Percentiles rank a stretch among this genome's conserved stretches.
Conservation (phyloP, 2,888 invertebrate species). For the Himalopsyche japonica region DNA sequence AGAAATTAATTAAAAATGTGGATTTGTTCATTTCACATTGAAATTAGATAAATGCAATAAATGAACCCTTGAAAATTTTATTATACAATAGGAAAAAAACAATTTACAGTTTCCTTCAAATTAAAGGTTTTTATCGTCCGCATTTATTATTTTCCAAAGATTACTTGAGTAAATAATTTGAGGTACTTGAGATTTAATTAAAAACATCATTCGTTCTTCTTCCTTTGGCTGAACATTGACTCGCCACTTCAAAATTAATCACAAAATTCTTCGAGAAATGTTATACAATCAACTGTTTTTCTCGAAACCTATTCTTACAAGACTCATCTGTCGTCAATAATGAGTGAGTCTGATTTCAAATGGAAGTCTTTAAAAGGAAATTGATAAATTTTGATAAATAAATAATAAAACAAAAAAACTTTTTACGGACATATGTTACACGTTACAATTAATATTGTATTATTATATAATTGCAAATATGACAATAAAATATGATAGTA, state of each 20-base stretch:
- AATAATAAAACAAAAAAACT: too few species aligned
- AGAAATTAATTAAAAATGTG: too few species aligned
- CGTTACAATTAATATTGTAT: too few species aligned
- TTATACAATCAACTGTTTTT: conserved; percentile 33
- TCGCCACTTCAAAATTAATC: conserved; percentile 39
- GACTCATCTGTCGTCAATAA: neutral
- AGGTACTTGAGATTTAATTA: conserved; percentile 39
- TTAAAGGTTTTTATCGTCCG: conserved; percentile 29
- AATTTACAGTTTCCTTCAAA: neutral
- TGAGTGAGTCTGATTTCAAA: neutral
- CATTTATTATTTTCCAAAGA: conserved; percentile 38
- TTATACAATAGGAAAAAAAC: neutral
- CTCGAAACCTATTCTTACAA: neutral
- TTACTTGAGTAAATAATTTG: conserved; percentile 37
- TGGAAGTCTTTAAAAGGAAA: neutral
- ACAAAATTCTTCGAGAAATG: conserved; percentile 36
- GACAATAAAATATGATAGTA: too few species aligned
- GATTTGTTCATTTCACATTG: too few species aligned
- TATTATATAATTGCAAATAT: too few species aligned
- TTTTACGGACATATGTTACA: too few species aligned
- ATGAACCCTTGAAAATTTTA: too few species aligned
- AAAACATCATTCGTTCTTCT: conserved; percentile 35
- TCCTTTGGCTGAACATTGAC: conserved; percentile 21
- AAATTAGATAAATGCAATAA: too few species aligned
- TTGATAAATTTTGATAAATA: neutral